Evolutionary conservation across 2,888 invertebrate genomes (phyloP).

Genomic region (Euspilapteryx auroguttella): DNA sequence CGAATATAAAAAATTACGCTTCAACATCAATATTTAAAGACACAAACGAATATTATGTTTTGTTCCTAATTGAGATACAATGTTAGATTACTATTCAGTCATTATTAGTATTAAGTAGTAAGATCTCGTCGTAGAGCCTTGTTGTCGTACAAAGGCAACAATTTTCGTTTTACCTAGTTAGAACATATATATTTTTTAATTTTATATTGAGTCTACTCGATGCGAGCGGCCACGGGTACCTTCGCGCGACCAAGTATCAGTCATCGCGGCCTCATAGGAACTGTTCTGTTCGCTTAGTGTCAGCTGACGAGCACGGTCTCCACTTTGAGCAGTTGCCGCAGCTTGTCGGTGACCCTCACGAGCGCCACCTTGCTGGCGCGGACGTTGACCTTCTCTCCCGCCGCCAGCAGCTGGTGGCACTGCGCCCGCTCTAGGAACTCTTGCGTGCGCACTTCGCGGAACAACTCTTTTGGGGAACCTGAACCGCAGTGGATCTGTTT

Average conservation of each 20-base stretch:
- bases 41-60: constrained; percentile 20
- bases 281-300: too few species aligned
- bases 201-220: too few species aligned
- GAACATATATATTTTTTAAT: too few species aligned
- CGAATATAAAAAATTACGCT: too few species aligned
- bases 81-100: constrained; percentile 40
- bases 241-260: too few species aligned
- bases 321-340: constrained; percentile 78
- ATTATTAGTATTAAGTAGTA: constrained; percentile 26
- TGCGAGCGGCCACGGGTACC: too few species aligned
- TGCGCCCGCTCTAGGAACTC: constrained; percentile 81
- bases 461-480: constrained; percentile 49
- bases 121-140: constrained; percentile 39
- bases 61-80: constrained; percentile 49
- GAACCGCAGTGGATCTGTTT: constrained; percentile 71
- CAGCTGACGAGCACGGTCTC: constrained; percentile 74
- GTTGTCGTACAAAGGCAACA: too few species aligned
- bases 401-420: constrained; percentile 76
- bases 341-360: constrained; percentile 82
- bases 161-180: too few species aligned
- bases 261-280: too few species aligned
- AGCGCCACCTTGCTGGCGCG: constrained; percentile 80
- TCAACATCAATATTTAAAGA: too few species aligned
- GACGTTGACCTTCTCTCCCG: constrained; percentile 78
- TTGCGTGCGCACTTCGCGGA: constrained; percentile 73